Evolutionary conservation across 2,113 vertebrate genomes (phyloP).

Genomic region (Gracilinanus agilis): DNA sequence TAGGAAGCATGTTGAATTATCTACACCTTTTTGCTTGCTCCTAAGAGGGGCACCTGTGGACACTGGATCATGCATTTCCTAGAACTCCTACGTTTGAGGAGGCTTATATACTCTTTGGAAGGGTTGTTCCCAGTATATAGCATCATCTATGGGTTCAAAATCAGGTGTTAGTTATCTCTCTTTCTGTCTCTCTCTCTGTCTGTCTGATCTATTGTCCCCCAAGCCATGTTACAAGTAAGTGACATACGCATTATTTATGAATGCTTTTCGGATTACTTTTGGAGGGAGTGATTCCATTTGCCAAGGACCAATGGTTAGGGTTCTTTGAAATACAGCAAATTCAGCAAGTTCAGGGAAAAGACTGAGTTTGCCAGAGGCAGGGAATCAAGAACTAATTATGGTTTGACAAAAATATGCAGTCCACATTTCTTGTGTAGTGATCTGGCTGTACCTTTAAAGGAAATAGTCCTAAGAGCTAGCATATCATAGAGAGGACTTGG

Average conservation of each 20-base stretch:
- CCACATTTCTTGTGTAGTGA: no score
- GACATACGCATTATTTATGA: not conserved
- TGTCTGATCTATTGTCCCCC: not conserved
- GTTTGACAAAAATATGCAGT: not conserved
- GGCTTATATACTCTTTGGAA: not conserved
- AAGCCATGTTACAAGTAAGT: not conserved
- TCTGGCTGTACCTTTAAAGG: no score
- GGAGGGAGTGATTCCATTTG: not conserved
- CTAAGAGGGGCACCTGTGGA: not conserved
- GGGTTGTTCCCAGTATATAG: not conserved
- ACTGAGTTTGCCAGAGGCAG: not conserved
- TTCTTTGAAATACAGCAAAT: not conserved
- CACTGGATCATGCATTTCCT: not conserved
- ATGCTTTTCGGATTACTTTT: not conserved
- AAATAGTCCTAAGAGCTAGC: no score
- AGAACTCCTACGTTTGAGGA: not conserved
- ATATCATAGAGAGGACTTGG: not conserved
- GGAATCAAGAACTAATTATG: not conserved
- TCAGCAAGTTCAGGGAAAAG: not conserved
- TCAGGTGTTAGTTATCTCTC: not conserved
- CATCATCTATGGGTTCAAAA: not conserved
- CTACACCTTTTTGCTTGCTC: not conserved
- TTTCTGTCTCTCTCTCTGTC: not conserved
- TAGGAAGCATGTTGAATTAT: not conserved
- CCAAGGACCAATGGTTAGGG: not conserved